Evolutionary conservation across 2,888 invertebrate species (phyloP), one percentile per base, ranked within the genome.

Genomic region (Notocelia uddmanniana): DNA sequence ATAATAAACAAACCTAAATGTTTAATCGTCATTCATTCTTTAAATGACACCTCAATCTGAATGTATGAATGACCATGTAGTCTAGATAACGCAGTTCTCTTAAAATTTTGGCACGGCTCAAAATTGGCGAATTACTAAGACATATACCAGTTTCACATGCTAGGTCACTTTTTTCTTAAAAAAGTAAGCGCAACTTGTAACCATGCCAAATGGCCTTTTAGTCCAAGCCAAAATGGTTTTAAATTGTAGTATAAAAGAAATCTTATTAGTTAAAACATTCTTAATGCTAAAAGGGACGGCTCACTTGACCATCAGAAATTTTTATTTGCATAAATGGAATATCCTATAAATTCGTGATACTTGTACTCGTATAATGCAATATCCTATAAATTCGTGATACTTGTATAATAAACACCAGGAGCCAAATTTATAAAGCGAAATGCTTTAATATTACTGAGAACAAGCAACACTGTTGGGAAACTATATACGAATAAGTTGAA

Each of bases 51-150:
- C 34, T 10, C 34, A 9, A 34, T 11, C 0, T 34, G 13, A 13
- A 13, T 37, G 11, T 13, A 9, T 37, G 37, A n/a, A n/a, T n/a
- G n/a, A n/a, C n/a, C 13, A 41, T 41, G 41, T 15, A 13, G 15
- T 41, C 13, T 54, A 26, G 26, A 2, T 26, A 23, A 54, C 23
- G 13, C 15, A 26, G 15, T 55, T 55, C 2, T 52, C 52, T 9
- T 55, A 15, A n/a, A 15, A 55, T 15, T 55, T 55, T 55, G 26
- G 55, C 55, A 26, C n/a, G 26, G 55, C n/a, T n/a, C 2, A 5
- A 6, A n/a, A n/a, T 50, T 55, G 55, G 55, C 55, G 26, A 55
- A 55, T 55, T n/a, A 55, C n/a, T n/a, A n/a, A 52, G 21, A 52
- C 13, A 52, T 52, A 52, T 15, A 10, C 13, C 52, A 2, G 6